Percentiles rank a stretch among this genome's conserved stretches.
Evolutionary conservation across 2,888 invertebrate species (phyloP).

Genomic region (Cotesia congregata): DNA sequence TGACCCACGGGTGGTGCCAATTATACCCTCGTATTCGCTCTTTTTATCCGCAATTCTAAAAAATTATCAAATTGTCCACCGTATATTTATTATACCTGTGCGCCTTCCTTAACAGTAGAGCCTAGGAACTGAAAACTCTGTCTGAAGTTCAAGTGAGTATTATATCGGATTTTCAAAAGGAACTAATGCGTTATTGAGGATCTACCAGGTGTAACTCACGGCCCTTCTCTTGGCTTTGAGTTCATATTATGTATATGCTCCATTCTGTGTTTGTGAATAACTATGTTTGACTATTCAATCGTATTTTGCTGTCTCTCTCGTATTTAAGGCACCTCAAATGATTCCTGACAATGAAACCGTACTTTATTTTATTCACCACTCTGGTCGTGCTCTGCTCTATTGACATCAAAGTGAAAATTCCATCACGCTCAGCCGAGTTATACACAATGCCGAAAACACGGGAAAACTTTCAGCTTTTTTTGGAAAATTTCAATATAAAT

Average conservation of each 20-base stretch:
- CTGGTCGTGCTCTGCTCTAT: constrained; percentile 48
- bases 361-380: constrained; percentile 50
- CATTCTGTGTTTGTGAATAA: constrained; percentile 4
- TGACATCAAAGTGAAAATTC: constrained; percentile 57
- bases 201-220: constrained; percentile 62
- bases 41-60: neutral
- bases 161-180: constrained; percentile 34
- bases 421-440: constrained; percentile 48
- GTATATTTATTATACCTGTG: neutral
- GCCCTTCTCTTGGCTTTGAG: constrained; percentile 44
- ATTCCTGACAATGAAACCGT: constrained; percentile 53
- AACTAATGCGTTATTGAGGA: constrained; percentile 60
- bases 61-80: neutral
- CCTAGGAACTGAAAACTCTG: neutral
- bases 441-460: neutral
- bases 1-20: constrained; percentile 55
- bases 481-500: no score
- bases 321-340: constrained; percentile 46
- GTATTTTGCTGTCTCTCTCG: neutral
- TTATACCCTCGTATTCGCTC: constrained; percentile 59
- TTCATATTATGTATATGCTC: constrained; percentile 52
- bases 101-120: neutral
- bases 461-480: neutral
- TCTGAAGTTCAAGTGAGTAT: neutral
- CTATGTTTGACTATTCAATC: constrained; percentile 8